These are phyloP conservation scores for Ceryle rudis DNA, from an alignment of 2,797 vertebrate genomes.

Conservation along the genomic window DNA sequence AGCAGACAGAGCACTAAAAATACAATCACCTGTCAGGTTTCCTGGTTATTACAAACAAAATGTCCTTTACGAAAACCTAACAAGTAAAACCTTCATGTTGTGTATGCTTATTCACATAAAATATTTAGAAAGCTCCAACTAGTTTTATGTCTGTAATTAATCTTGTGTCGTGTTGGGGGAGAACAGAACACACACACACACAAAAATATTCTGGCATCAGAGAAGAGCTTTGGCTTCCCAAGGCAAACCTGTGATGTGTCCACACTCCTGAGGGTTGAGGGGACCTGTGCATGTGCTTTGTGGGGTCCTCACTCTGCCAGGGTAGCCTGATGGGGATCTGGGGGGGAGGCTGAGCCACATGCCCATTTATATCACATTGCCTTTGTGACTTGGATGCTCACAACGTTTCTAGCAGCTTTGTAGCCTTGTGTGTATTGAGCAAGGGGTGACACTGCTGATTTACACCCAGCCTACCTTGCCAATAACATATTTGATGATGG, in stretches of 20 bases:
- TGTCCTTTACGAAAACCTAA: slow-evolving; percentile 17
- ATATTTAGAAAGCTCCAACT: slow-evolving; percentile 69
- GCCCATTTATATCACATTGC: accelerated
- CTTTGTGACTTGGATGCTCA: neutral
- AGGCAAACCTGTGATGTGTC: accelerated
- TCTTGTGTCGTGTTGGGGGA: slow-evolving; percentile 52
- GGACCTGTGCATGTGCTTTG: accelerated
- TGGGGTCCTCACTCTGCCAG: neutral
- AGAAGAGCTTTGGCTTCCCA: neutral
- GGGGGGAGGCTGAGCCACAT: neutral
- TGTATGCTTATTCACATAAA: slow-evolving; percentile 51
- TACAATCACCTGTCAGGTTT: slow-evolving; percentile 32
- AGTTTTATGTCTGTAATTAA: slow-evolving; percentile 70
- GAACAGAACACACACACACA: neutral
- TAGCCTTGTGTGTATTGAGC: accelerated
- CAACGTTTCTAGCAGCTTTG: accelerated
- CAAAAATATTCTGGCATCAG: neutral
- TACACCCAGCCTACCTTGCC: slow-evolving; percentile 2
- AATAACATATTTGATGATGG: neutral
- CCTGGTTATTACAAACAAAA: slow-evolving; percentile 41
- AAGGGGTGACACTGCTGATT: accelerated
- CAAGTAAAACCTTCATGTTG: slow-evolving; percentile 39
- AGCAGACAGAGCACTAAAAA: slow-evolving; percentile 42
- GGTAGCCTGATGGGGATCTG: neutral
- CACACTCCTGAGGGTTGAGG: accelerated